phyloP scores from a whole-genome alignment of 2,888 invertebrate species.

The Phania funesta region DNA sequence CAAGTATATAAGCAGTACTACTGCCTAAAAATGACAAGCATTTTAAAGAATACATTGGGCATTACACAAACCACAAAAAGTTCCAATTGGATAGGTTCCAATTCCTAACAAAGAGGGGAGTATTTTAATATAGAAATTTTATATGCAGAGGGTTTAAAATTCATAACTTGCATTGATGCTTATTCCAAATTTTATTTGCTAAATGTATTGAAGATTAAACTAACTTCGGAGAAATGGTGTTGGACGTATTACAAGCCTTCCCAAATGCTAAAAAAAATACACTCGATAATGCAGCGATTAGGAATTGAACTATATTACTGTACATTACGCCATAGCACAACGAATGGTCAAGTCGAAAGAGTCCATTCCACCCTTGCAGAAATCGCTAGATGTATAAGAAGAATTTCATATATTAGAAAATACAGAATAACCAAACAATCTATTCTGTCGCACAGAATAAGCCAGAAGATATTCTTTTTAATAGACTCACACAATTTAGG shows the following conservation, averaged over 20 bases:
- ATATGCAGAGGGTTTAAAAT: conserved; percentile 20
- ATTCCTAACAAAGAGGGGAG: conserved; percentile 15
- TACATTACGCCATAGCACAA: conserved; percentile 41
- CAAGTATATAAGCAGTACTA: conserved; percentile 15
- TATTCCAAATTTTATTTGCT: conserved; percentile 21
- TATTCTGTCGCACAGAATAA: background rate
- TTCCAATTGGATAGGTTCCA: conserved; percentile 1
- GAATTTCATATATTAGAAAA: background rate
- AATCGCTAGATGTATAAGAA: conserved; percentile 11
- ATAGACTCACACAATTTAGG: background rate
- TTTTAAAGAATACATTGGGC: conserved; percentile 16
- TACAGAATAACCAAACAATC: background rate
- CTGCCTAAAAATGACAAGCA: conserved; percentile 19
- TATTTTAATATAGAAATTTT: conserved; percentile 17
- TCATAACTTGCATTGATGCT: conserved; percentile 13
- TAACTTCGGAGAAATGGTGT: background rate
- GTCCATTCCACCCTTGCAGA: conserved; percentile 6
- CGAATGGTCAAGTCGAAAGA: conserved; percentile 34
- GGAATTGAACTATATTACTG: conserved; percentile 36
- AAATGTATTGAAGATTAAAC: background rate
- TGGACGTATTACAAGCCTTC: conserved; percentile 48
- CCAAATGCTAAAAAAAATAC: conserved; percentile 39
- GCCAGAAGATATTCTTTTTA: background rate
- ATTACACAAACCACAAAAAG: conserved; percentile 18
- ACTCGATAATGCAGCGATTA: conserved; percentile 37